Evolutionary conservation across 2,797 vertebrate genomes (phyloP).

Genomic region (Molossus molossus): DNA sequence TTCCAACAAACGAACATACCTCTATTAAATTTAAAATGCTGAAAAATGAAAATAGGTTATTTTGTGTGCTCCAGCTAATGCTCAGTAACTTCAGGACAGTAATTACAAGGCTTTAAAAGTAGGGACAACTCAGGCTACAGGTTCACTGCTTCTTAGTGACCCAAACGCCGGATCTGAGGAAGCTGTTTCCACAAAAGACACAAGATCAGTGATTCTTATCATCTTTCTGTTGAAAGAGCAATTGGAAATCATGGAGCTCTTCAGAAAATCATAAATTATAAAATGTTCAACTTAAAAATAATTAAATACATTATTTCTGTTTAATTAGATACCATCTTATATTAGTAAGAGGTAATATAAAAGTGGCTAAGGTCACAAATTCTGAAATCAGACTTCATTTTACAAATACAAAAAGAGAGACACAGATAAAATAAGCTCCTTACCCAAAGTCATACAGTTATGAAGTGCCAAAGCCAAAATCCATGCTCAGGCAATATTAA

Average conservation of each 20-base stretch:
- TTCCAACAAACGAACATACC: not conserved
- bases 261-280: not conserved
- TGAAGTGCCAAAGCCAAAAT: not conserved
- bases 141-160: conserved; percentile 58
- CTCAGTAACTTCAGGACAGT: not conserved
- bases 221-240: conserved; percentile 48
- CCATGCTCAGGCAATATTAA: conserved; percentile 17
- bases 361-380: not conserved
- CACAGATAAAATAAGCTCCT: conserved; percentile 1
- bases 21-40: conserved; percentile 63
- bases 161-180: conserved; percentile 9
- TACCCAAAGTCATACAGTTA: not conserved
- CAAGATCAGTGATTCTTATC: conserved; percentile 23
- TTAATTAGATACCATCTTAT: not conserved
- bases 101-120: conserved; percentile 68
- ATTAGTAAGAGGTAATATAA: not conserved
- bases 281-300: conserved; percentile 35
- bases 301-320: conserved; percentile 48
- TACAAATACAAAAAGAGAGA: conserved; percentile 35
- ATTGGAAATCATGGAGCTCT: conserved; percentile 3
- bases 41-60: conserved; percentile 53
- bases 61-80: not conserved
- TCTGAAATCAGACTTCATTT: conserved; percentile 30
- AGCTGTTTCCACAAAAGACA: conserved; percentile 62
- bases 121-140: conserved; percentile 64